These are phyloP conservation scores for Lithodes maja DNA, from an alignment of 2,888 invertebrate genomes.

Conservation along the genomic window DNA sequence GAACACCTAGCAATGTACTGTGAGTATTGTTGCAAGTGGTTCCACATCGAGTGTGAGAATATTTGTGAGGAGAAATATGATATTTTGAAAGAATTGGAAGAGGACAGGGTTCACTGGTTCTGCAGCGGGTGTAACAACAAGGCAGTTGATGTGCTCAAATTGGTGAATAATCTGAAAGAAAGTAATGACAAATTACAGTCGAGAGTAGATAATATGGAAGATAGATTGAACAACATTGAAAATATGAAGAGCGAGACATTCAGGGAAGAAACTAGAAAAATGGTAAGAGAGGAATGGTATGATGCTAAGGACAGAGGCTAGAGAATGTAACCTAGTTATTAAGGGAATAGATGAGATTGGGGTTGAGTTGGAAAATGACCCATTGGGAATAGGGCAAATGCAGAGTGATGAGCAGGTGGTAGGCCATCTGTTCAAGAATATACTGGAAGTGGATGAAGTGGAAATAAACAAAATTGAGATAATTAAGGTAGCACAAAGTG, in stretches of 20 bases:
- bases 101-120: not conserved
- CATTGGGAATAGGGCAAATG: not conserved
- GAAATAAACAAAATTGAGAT: not conserved
- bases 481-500: not conserved
- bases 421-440: not conserved
- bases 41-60: conserved; percentile 9
- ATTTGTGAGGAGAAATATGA: conserved; percentile 6
- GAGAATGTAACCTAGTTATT: not conserved
- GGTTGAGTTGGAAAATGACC: not conserved
- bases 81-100: conserved; percentile 3
- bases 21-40: conserved; percentile 17
- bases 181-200: not conserved
- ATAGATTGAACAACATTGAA: not conserved
- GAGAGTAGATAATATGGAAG: not conserved
- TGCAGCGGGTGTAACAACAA: conserved; percentile 8
- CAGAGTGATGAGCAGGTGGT: conserved; percentile 20
- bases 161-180: conserved; percentile 13
- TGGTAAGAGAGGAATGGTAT: not conserved
- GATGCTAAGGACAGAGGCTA: not conserved
- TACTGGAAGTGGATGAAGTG: not conserved
- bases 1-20: conserved; percentile 1
- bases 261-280: not conserved
- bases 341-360: not conserved
- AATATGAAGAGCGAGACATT: not conserved
- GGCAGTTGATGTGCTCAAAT: conserved; percentile 6